Evolutionary conservation across 2,888 invertebrate genomes (phyloP), one percentile per base, ranked within the genome.

Genomic region (Drosophila meridionalis): DNA sequence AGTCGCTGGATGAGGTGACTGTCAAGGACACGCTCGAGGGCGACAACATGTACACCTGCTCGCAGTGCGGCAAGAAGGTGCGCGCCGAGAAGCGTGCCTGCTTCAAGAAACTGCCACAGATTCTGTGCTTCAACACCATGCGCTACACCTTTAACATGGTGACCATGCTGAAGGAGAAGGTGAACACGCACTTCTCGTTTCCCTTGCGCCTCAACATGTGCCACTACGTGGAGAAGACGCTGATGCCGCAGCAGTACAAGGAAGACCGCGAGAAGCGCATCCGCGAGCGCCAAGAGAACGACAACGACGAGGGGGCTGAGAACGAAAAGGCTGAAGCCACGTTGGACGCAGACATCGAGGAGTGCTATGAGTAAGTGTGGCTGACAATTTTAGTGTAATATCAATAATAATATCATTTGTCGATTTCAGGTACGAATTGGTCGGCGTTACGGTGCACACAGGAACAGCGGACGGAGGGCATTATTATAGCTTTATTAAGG

Each of bases 401-500:
- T 28, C 48, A 52, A 12, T 42, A 42, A 7, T 7, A 40, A n/a
- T 26, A 6, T 38, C 36, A 6, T 38, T n/a, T 66, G 34, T 93
- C 92, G 56, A 20, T 61, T 78, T 3, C 76, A 95, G 95, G 63
- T 95, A 97, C 93, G 97, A 97, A 92, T 93, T 98, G 76, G 97
- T 97, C 74, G 99, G 99, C 12, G 98, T 99, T 12, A 99, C 99
- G 0, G 99, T 99, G 0, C 99, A 99, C 94, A 99, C 99, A 20
- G 99, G 99, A n/a, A 99, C 98, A 0, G 99, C 99, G 1, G 99
- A 99, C 93, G 98, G 98, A 62, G 99, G 99, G 0, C 99, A 99
- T 93, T 99, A 99, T 93, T 98, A 98, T 93, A 97, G 97, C 94
- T 99, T 99, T 93, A 99, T 99, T 75, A 95, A 98, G 79, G 98